Evolutionary conservation across 2,888 invertebrate genomes (phyloP), one percentile per base, ranked within the genome.

Genomic region (Eupithecia abbreviata): DNA sequence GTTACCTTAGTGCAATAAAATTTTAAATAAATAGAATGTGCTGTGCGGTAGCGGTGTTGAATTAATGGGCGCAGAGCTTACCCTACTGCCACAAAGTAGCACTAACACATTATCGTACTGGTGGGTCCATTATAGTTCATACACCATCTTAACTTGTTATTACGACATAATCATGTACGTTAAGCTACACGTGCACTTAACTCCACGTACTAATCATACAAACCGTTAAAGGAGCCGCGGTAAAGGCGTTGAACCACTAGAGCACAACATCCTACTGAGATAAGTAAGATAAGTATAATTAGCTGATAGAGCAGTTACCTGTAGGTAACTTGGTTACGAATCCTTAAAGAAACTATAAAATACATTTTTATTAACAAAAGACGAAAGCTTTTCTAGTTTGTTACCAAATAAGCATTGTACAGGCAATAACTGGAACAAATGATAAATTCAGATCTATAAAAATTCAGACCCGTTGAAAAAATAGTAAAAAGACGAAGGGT

Each of bases 81-180:
- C 18, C 18, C 18, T 58, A 58, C 18, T 15, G 58, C 18, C 58
- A 18, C 18, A 9, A 55, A 55, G 4, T 30, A 58, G 9, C 55
- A 58, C 18, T 58, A 9, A 10, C 58, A 74, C 69, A 75, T 74
- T 77, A 75, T 80, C 76, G 9, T 58, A 18, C 71, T 45, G 75
- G 75, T 73, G 42, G 72, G 74, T 77, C 77, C 71, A 78, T 80
- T 72, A 80, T 69, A 73, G 74, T 67, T 73, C 62, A 47, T 77
- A 69, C 72, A 42, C 72, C 71, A 69, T 49, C 73, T 77, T 71
- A 79, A 71, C 76, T 71, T 78, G 74, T 80, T 74, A 81, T 83
- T 82, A 82, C 76, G 55, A 74, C 72, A 78, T 84, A 80, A 83
- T 83, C 71, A 78, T 41, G 55, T 75, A 78, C 77, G 81, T 84